Evolutionary conservation across 2,797 vertebrate species (phyloP), one percentile per base, ranked within the genome.

Genomic region (Aselliscus stoliczkanus): DNA sequence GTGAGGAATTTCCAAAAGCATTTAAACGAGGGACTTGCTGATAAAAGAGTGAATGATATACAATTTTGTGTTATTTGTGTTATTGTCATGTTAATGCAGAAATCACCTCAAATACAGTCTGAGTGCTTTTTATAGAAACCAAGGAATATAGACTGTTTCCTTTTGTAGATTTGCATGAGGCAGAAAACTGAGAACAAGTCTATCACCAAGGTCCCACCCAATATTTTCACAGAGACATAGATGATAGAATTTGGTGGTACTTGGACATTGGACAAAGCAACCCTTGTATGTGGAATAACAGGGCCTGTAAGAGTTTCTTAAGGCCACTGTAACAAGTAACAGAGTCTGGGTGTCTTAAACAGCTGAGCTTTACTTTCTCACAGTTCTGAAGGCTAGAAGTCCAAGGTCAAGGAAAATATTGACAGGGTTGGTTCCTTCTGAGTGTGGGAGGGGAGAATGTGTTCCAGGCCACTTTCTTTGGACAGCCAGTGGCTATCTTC

Each of bases 251-350:
- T 42, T 37, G 56, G 23, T 52, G 25, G 23, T 44, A 27, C 67
- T 34, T 42, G 27, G 39, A 9, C 12, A 23, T 20, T 29, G 34
- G 60, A 42, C 18, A n/a, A 90, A 87, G 2, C 18, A 52, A 23
- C 4, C 23, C 5, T 65, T 34, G 4, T 1, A 3, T 39, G 7
- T 42, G 14, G 52, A 85, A n/a, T 8, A 6, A 11, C 47, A 65
- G 18, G 2, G 12, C 17, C 4, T 31, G 0, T 1, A 3, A 14
- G 21, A 8, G 0, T 31, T 83, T 42, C 23, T 31, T 31, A 25
- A 4, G 5, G n/a, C 1, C 31, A 21, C 10, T 0, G 31, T 56
- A 42, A 31, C 4, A 2, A 20, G 15, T 2, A 34, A 5, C 27
- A n/a, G 4, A 4, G 27, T 17, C 21, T 8, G 14, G 25, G 47